Evolutionary conservation across 2,888 invertebrate species (phyloP).

Genomic region (Drosophila anomelani): DNA sequence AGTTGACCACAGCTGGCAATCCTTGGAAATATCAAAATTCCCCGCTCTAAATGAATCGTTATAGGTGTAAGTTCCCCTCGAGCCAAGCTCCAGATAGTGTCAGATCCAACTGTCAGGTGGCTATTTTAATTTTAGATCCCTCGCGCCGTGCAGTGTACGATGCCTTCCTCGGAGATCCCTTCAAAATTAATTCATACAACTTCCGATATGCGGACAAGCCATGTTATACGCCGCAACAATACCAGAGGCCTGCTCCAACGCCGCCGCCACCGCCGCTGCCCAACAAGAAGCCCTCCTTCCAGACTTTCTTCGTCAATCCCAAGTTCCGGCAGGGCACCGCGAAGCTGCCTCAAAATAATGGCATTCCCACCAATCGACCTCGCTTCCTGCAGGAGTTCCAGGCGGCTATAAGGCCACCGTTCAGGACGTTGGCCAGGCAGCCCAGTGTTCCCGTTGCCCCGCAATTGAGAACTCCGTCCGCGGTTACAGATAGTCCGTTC

Average conservation of each 20-base stretch:
- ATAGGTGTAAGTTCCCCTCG: slow-evolving; percentile 43
- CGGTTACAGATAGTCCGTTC: slow-evolving; percentile 36
- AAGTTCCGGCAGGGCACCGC: slow-evolving; percentile 54
- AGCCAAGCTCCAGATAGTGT: background rate
- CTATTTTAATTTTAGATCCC: slow-evolving; percentile 27
- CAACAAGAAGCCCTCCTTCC: slow-evolving; percentile 38
- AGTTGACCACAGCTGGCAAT: slow-evolving; percentile 3
- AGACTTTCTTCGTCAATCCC: slow-evolving; percentile 74
- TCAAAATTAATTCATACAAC: slow-evolving; percentile 82
- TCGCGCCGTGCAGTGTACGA: slow-evolving; percentile 58
- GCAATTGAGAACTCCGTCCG: slow-evolving; percentile 1
- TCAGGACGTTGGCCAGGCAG: slow-evolving; percentile 4
- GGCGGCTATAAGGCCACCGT: slow-evolving; percentile 17
- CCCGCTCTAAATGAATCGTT: slow-evolving; percentile 55
- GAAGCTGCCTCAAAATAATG: background rate
- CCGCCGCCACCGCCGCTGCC: background rate
- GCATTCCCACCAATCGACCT: slow-evolving; percentile 48
- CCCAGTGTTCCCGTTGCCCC: slow-evolving; percentile 7
- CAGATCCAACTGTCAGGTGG: slow-evolving; percentile 6
- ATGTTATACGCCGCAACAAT: slow-evolving; percentile 53
- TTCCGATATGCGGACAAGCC: slow-evolving; percentile 82
- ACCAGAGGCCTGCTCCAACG: slow-evolving; percentile 34
- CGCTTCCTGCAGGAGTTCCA: slow-evolving; percentile 56
- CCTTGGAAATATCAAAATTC: slow-evolving; percentile 52
- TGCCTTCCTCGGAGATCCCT: slow-evolving; percentile 80